A percentile compares a stretch with the other conserved stretches of the same genome.
Evolutionary conservation across 2,113 vertebrate genomes (phyloP).

Genomic region (Gobius niger): DNA sequence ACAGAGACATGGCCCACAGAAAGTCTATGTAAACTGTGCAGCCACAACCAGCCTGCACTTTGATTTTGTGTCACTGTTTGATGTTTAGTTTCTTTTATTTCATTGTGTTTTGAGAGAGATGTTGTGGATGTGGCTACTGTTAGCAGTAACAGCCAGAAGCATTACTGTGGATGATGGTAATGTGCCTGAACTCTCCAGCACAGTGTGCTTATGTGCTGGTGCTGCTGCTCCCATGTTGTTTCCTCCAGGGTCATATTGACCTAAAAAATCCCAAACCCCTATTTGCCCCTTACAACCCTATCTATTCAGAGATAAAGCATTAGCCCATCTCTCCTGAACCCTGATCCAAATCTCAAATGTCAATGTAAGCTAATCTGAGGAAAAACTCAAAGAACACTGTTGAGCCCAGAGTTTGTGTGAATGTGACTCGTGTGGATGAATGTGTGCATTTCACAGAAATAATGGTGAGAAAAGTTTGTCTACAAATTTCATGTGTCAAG

Average conservation of each 20-base stretch:
- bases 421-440: conserved; percentile 43
- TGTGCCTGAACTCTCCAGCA: conserved; percentile 79
- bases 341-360: conserved; percentile 66
- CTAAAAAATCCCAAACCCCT: conserved; percentile 34
- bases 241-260: conserved; percentile 71
- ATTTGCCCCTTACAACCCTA: conserved; percentile 39
- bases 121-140: conserved; percentile 60
- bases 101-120: conserved; percentile 68
- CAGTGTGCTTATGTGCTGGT: conserved; percentile 72
- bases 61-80: conserved; percentile 67
- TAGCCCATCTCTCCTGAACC: conserved; percentile 36
- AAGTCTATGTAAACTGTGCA: conserved; percentile 55
- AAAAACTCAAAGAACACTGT: conserved; percentile 71
- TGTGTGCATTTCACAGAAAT: conserved; percentile 32
- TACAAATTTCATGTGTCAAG: conserved; percentile 66
- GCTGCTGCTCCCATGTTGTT: conserved; percentile 73
- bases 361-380: conserved; percentile 83
- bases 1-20: conserved; percentile 35
- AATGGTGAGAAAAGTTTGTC: conserved; percentile 32
- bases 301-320: conserved; percentile 65
- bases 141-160: conserved; percentile 65
- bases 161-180: conserved; percentile 45
- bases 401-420: conserved; percentile 74
- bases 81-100: conserved; percentile 65
- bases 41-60: conserved; percentile 73